These are phyloP conservation scores for Diorhabda sublineata DNA, from an alignment of 1,140 invertebrate species.

Conservation along the genomic window DNA sequence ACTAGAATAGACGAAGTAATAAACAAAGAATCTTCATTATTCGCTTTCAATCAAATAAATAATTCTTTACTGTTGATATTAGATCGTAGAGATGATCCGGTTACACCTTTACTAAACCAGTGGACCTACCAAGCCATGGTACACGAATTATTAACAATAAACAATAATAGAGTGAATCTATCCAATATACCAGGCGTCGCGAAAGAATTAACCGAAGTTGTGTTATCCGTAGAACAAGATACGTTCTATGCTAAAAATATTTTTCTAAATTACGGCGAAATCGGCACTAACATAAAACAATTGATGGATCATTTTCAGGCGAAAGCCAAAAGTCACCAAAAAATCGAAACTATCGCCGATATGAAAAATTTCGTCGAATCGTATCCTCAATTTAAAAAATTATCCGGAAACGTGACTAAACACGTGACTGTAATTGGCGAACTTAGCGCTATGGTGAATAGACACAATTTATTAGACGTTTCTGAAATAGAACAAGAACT, in stretches of 20 bases:
- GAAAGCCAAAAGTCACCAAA: constrained; percentile 92
- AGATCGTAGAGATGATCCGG: constrained; percentile 88
- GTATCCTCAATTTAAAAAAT: constrained; percentile 99
- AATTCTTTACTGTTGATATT: constrained; percentile 80
- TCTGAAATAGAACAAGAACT: constrained; percentile 97
- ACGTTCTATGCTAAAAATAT: constrained; percentile 97
- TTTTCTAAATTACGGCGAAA: constrained; percentile 97
- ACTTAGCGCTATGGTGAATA: constrained; percentile 78
- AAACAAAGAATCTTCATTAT: constrained; percentile 80
- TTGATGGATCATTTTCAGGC: constrained; percentile 97
- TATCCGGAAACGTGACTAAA: constrained; percentile 96
- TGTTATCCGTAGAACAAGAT: constrained; percentile 92
- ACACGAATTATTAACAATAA: constrained; percentile 91
- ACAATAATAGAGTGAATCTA: constrained; percentile 92
- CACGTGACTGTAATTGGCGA: constrained; percentile 96
- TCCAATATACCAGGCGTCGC: constrained; percentile 73
- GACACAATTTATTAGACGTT: constrained; percentile 79
- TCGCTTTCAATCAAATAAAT: constrained; percentile 69
- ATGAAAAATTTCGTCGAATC: constrained; percentile 99
- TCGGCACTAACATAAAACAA: constrained; percentile 93
- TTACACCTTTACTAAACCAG: constrained; percentile 95
- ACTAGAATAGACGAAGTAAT: constrained; percentile 80
- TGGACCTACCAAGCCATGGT: constrained; percentile 99
- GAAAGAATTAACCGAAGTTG: constrained; percentile 91
- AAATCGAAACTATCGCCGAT: constrained; percentile 96